Conservation (phyloP, 2,113 vertebrate genomes). For the Siphamia tubifer region DNA sequence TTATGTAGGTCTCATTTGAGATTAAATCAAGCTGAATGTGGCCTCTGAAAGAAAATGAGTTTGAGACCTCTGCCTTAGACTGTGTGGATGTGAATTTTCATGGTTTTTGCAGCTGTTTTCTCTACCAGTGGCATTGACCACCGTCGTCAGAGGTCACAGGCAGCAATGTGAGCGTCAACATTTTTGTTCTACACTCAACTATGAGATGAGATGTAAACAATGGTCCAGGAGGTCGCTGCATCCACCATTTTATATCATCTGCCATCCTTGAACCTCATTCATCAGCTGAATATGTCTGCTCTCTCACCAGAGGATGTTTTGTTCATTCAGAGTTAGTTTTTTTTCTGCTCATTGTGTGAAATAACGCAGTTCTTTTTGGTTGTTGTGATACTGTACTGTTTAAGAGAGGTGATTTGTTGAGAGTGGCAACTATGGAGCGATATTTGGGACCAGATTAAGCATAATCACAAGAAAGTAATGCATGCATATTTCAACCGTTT, state of each 20-base stretch:
- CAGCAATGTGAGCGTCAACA: background rate
- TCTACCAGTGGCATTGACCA: too few species aligned
- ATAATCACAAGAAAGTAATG: too few species aligned
- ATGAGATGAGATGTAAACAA: background rate
- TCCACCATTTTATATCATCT: background rate
- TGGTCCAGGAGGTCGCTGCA: background rate
- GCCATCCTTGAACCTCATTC: background rate
- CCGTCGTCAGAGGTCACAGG: slow-evolving; percentile 10
- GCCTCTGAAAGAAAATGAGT: too few species aligned
- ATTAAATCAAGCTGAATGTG: too few species aligned
- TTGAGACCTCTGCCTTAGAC: too few species aligned
- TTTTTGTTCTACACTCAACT: background rate
- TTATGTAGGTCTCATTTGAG: too few species aligned
- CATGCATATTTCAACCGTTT: too few species aligned
- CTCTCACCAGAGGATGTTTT: background rate
- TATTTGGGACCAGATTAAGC: too few species aligned
- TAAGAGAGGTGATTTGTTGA: background rate
- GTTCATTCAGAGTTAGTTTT: slow-evolving; percentile 5
- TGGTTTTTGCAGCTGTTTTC: too few species aligned
- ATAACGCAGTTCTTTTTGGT: background rate
- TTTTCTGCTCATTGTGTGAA: slow-evolving; percentile 35
- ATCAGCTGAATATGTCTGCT: background rate
- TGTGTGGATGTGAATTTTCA: too few species aligned
- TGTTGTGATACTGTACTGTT: background rate
- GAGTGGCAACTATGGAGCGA: slow-evolving; percentile 9